These are phyloP conservation scores for Cyphomyrus discorhynchus DNA, from an alignment of 2,113 vertebrate genomes.

Conservation along the genomic window DNA sequence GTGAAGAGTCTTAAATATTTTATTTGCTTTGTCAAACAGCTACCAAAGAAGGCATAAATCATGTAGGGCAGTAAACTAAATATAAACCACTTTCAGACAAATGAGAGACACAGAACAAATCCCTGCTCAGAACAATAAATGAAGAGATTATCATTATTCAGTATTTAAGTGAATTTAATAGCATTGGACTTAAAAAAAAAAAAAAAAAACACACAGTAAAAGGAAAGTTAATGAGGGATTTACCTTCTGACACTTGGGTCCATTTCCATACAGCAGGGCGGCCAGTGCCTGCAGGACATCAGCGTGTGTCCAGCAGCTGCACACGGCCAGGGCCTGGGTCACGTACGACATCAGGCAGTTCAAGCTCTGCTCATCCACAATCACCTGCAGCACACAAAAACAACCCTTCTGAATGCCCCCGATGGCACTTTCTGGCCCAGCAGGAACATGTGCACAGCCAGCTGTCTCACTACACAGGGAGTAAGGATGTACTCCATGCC, in stretches of 20 bases:
- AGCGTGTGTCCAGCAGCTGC: constrained; percentile 83
- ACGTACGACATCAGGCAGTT: constrained; percentile 75
- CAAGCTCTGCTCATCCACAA: constrained; percentile 78
- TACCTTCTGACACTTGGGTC: constrained; percentile 83
- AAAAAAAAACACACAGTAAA: background rate
- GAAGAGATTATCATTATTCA: background rate
- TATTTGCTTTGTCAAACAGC: background rate
- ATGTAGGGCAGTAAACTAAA: background rate
- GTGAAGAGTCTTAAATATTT: background rate
- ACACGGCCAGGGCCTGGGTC: constrained; percentile 66
- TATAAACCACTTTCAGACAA: background rate
- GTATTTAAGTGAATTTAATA: background rate
- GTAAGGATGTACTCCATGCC: background rate
- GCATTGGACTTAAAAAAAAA: background rate
- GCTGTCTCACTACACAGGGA: background rate
- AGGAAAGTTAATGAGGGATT: background rate
- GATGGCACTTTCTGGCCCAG: background rate
- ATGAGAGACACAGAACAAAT: background rate
- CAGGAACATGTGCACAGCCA: background rate
- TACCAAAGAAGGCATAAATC: background rate
- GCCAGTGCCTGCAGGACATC: constrained; percentile 83
- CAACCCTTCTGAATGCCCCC: background rate
- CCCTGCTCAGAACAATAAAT: background rate
- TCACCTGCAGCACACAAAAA: constrained; percentile 59
- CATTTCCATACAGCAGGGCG: constrained; percentile 81